Percentiles rank a stretch among this genome's conserved stretches.
Evolutionary conservation across 2,113 vertebrate species (phyloP).

Genomic region (Ictalurus furcatus): DNA sequence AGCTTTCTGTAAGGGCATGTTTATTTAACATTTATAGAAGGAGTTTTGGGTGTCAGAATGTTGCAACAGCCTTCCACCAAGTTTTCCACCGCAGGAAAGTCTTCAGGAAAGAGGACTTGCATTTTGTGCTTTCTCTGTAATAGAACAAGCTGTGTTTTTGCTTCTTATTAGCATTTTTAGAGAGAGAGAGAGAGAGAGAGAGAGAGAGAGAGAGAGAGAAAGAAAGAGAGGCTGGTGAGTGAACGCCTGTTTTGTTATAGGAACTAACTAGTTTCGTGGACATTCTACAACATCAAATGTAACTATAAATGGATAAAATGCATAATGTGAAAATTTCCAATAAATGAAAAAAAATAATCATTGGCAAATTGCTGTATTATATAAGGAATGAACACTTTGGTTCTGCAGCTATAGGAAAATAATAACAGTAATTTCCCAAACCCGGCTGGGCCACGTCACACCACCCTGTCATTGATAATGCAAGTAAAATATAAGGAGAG

Average conservation of each 20-base stretch:
- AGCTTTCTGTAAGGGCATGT: neutral
- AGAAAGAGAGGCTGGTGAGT: neutral
- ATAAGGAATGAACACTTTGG: neutral
- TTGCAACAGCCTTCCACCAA: neutral
- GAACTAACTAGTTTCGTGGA: neutral
- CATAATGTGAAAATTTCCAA: neutral
- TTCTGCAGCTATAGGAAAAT: neutral
- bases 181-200: neutral
- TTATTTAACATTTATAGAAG: constrained; percentile 21
- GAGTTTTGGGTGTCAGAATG: neutral
- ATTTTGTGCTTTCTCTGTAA: neutral
- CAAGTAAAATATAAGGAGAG: neutral
- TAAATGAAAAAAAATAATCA: neutral
- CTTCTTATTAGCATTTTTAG: neutral
- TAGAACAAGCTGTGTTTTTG: neutral
- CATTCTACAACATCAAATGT: neutral
- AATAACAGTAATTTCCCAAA: too few relatives aligned
- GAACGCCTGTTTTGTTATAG: neutral
- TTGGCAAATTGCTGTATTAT: neutral
- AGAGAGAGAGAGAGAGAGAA: neutral
- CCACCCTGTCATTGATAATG: neutral
- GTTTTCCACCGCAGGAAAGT: neutral
- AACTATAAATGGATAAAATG: neutral
- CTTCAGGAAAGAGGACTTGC: neutral
- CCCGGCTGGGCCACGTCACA: neutral